Base-by-base conservation (phyloP, 2,888 invertebrate genomes). In the Serripes groenlandicus region DNA sequence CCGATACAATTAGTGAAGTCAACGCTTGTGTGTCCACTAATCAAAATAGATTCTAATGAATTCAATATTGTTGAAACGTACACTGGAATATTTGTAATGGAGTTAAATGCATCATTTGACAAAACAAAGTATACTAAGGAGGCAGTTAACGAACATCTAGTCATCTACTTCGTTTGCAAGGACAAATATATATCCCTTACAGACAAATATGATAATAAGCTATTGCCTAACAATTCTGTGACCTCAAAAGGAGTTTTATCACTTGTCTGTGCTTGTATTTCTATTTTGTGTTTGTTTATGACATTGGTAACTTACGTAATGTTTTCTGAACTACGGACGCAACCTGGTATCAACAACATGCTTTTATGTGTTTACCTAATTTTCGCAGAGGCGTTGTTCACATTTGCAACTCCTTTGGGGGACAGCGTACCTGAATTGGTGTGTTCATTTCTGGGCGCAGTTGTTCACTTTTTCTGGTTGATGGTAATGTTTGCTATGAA, bases 331-430 rank as follows among this genome's bases (percentile, higher is more conserved):
- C 74, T 85, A 1, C 52, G 79, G 26, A 76, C 85, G 9, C 85
- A 85, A 64, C 81, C 85, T 3, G 85, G 85, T 0, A 72, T 82
- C 23, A 82, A 85, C 54, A 85, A 79, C 52, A 85, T 85, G 70
- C 56, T 69, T 0, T 58, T 85, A 3, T 49, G 64, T 5, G 35
- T 70, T 4, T 60, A 69, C 35, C 64, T 85, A 21, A 77, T 79
- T 9, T 30, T 68, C 9, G 85, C 85, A 4, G 81, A 85, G 52
- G 18, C 49, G 2, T 66, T 85, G 52, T 79, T 82, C 28, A 79
- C 79, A 58, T 85, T 85, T 56, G 81, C 76, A 32, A 23, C 30
- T 18, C n/a, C 18, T 9, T 35, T 11, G 15, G 26, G 32, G 7
- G 35, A 54, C 1, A 1, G 35, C 35, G 52, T 34, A 4, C 52